Conservation (phyloP, 35 echinoderm and acorn worm genomes). For the Chiridota heheva region DNA sequence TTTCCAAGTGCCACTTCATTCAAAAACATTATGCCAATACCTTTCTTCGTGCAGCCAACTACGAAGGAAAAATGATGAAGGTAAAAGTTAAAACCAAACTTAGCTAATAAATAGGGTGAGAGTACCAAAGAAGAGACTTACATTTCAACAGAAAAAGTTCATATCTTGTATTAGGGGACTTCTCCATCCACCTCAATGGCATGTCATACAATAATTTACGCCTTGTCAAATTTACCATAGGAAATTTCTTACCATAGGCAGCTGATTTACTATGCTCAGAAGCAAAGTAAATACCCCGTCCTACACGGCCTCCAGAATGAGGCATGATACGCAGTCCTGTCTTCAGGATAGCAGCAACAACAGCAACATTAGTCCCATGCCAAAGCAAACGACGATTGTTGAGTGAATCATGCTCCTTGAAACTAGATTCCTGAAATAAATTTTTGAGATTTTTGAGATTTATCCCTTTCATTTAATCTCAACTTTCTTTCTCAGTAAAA, state of each 20-base stretch:
- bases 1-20: conserved; percentile 89
- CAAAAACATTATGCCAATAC: conserved; percentile 84
- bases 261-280: conserved; percentile 86
- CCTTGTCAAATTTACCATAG: too few relatives aligned
- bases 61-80: background rate
- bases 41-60: conserved; percentile 69
- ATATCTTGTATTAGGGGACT: background rate
- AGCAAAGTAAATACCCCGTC: conserved; percentile 88
- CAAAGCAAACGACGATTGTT: conserved; percentile 76
- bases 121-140: background rate
- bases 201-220: too few relatives aligned
- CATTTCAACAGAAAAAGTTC: background rate
- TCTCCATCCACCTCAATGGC: too few relatives aligned
- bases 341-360: conserved; percentile 94
- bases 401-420: conserved; percentile 39
- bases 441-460: too few relatives aligned
- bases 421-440: background rate
- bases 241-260: conserved; percentile 79
- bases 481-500: too few relatives aligned
- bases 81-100: background rate
- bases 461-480: too few relatives aligned
- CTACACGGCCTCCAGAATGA: conserved; percentile 90
- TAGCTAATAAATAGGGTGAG: background rate
- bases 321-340: conserved; percentile 95
- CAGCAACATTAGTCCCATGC: conserved; percentile 95